Conservation (phyloP, 1,140 invertebrate genomes). For the Pinna nobilis region DNA sequence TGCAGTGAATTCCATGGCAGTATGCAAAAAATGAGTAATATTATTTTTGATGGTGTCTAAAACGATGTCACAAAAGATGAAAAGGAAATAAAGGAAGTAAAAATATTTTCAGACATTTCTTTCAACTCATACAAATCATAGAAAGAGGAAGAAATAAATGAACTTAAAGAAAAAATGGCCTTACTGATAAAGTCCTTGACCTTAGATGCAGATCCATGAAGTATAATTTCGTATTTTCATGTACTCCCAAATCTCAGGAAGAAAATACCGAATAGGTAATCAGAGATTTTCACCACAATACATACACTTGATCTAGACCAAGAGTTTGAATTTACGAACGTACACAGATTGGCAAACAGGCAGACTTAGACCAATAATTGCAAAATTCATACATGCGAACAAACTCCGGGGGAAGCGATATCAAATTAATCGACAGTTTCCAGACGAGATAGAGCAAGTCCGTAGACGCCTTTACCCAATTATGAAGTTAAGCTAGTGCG, state of each 20-base stretch:
- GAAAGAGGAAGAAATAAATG: background rate
- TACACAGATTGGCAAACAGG: background rate
- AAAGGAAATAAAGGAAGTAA: background rate
- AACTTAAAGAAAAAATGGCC: background rate
- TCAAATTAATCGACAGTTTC: background rate
- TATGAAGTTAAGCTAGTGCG: background rate
- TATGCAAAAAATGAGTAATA: background rate
- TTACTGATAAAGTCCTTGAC: background rate
- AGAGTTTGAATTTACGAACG: background rate
- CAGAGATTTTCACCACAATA: background rate
- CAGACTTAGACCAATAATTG: background rate
- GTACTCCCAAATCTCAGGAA: background rate
- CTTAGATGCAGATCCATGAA: constrained; percentile 4
- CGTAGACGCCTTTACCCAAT: background rate
- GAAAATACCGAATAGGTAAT: background rate
- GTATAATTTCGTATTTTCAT: background rate
- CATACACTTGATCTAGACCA: background rate
- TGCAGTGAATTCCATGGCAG: background rate
- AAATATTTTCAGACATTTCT: background rate
- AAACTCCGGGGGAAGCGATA: background rate
- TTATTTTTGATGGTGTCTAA: background rate
- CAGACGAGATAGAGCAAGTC: background rate
- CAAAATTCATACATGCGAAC: background rate
- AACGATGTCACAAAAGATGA: background rate
- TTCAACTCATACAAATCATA: background rate